A percentile compares a stretch with the other conserved stretches of the same genome.
Evolutionary conservation across 2,888 invertebrate species (phyloP).

Genomic region (Lasioglossum pauxillum): DNA sequence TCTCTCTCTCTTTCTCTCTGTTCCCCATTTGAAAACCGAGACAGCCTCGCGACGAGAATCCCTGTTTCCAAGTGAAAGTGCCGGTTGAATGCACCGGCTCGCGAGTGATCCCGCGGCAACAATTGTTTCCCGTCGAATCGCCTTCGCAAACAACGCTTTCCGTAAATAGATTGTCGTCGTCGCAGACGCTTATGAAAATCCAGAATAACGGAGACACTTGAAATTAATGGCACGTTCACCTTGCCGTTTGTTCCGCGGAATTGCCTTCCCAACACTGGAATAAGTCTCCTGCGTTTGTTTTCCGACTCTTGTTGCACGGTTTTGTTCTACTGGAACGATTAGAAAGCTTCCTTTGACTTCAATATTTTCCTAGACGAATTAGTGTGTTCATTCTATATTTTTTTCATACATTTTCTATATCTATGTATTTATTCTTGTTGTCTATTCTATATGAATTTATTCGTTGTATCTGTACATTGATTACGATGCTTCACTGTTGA

Average conservation of each 20-base stretch:
- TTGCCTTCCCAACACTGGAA: background rate
- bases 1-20: constrained; percentile 4
- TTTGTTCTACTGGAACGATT: background rate
- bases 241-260: background rate
- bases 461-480: too few species aligned
- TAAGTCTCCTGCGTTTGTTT: background rate
- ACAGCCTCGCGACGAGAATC: background rate
- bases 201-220: background rate
- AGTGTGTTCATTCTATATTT: background rate
- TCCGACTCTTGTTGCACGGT: background rate
- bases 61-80: constrained; percentile 30
- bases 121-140: background rate
- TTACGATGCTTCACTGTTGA: too few species aligned
- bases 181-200: background rate
- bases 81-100: background rate
- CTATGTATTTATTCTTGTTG: too few species aligned
- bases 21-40: constrained; percentile 26
- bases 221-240: background rate
- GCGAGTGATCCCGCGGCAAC: background rate
- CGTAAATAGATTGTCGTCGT: background rate
- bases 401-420: too few species aligned
- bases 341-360: background rate
- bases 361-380: background rate
- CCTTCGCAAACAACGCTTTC: background rate
- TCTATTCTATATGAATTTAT: background rate